Conservation (phyloP, 2,113 vertebrate genomes). For the Sakesphorus luctuosus region DNA sequence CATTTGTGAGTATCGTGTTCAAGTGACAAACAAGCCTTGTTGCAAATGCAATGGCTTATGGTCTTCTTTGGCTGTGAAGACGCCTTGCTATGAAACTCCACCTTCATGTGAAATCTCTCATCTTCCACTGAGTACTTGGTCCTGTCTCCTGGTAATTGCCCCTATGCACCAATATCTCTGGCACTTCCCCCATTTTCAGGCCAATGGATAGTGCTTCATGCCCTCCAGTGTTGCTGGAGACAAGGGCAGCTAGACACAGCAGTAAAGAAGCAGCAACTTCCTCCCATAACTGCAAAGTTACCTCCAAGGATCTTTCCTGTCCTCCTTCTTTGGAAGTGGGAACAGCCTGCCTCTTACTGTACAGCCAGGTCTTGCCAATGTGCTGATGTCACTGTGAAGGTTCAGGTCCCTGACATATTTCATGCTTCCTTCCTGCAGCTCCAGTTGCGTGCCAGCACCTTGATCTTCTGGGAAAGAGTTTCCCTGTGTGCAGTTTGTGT, state of each 20-base stretch:
- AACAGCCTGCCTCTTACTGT: background rate
- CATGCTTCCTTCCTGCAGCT: background rate
- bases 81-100: background rate
- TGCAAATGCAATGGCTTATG: background rate
- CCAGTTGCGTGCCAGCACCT: background rate
- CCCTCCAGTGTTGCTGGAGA: accelerated
- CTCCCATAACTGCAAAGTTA: accelerated
- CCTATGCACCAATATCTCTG: background rate
- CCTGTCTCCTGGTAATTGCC: background rate
- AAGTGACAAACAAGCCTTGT: background rate
- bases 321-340: background rate
- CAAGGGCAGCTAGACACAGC: background rate
- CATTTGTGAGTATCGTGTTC: background rate
- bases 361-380: background rate
- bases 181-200: background rate
- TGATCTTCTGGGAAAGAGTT: background rate
- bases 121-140: background rate
- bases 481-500: background rate
- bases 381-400: background rate
- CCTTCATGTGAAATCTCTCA: background rate
- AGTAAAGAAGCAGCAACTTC: background rate
- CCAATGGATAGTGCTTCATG: background rate
- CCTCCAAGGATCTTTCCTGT: background rate
- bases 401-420: accelerated
- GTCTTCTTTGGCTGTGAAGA: background rate